These are phyloP conservation scores for Ciona savignyi DNA, from an alignment of 23 tunicate genomes.

Conservation along the genomic window DNA sequence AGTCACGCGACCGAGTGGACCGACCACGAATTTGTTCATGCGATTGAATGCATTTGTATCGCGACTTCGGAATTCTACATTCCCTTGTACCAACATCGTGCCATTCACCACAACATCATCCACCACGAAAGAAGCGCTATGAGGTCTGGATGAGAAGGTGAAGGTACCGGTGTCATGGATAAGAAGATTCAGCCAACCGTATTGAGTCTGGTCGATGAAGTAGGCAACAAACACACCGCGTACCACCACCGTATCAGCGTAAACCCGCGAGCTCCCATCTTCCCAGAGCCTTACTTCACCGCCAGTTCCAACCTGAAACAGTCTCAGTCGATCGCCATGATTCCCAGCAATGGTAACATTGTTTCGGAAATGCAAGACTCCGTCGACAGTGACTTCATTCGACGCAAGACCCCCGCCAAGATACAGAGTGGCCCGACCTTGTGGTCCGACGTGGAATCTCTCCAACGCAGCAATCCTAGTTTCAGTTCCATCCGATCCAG, in stretches of 20 bases:
- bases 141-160: not conserved
- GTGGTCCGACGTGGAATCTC: not conserved
- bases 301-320: not conserved
- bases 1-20: constrained; percentile 2
- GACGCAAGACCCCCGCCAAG: not conserved
- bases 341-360: not conserved
- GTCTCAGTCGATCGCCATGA: not conserved
- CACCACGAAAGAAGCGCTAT: not conserved
- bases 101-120: not conserved
- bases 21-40: not conserved
- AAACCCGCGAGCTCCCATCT: not conserved
- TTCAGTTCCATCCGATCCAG: constrained; percentile 5
- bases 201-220: not conserved
- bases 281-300: not conserved
- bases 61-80: not conserved
- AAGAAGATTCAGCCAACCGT: not conserved
- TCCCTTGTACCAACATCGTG: not conserved
- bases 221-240: not conserved
- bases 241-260: not conserved
- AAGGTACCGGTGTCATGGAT: not conserved
- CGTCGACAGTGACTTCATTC: not conserved
- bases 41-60: not conserved
- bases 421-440: not conserved
- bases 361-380: not conserved
- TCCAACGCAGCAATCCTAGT: not conserved